Evolutionary conservation across 2,888 invertebrate genomes (phyloP), one percentile per base, ranked within the genome.

Genomic region (Biston stratarius): DNA sequence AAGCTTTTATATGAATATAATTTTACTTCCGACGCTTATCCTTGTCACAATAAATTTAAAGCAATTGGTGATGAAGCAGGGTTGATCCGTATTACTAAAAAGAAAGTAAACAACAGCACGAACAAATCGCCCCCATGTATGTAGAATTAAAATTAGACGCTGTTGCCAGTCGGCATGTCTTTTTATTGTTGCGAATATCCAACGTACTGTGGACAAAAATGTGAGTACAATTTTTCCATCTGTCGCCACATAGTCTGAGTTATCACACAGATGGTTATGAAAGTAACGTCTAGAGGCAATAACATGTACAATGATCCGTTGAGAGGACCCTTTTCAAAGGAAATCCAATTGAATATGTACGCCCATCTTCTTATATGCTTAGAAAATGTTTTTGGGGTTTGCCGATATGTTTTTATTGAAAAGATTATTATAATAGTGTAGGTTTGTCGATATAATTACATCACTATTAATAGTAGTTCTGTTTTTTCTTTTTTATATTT

Each of bases 281-380:
- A 56, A 60, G 45, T 64, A 63, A 55, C 49, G 45, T 48, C 58
- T 51, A 49, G 14, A 9, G 44, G 64, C 66, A 73, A 71, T 70
- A 64, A 71, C 69, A 67, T 62, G 49, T 59, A 58, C 66, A 70
- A 67, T 73, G 65, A 71, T 73, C 60, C 48, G 67, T 64, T 55
- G 60, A 65, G 53, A 55, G 66, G 70, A 73, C 73, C 74, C 74
- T 70, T 67, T 69, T 74, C 74, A 70, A 57, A 70, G 49, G 57
- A 57, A 64, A 72, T 69, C 59, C 58, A 67, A 67, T 67, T 62
- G 67, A 49, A 59, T 57, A 61, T 64, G 60, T 56, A 66, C 51
- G 34, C 52, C 66, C 33, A 66, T 59, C 45, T 12, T 40, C 14
- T 56, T 59, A 49, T 14, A 42, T n/a, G 40, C 49, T n/a, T 59